Evolutionary conservation across 2,888 invertebrate species (phyloP), one percentile per base, ranked within the genome.

Genomic region (Phengaris alcon): DNA sequence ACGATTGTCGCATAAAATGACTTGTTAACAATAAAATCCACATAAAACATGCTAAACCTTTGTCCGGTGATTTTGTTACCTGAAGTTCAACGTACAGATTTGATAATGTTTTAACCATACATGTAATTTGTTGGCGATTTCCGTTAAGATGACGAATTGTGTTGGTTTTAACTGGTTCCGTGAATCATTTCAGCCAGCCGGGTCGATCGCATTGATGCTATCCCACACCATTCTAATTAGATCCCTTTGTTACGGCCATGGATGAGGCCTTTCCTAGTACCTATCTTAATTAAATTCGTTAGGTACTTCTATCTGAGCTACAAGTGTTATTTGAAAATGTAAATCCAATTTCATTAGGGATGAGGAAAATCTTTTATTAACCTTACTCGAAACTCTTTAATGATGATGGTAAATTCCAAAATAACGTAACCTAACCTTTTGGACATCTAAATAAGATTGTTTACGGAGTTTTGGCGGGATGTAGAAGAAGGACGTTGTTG

Each of bases 91-190:
- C 64, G 64, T 64, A 64, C 64, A 64, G 64, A 35, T 64, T 64
- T 64, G 64, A 64, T 12, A 64, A 44, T 64, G 35, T 64, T 22
- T 64, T 64, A 64, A 64, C 64, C 64, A 64, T 44, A 64, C 64
- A 64, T 35, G 64, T 64, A 35, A 64, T 64, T 64, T 44, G 35
- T 13, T 64, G 35, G 44, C 64, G 13, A 64, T 64, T 35, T 64
- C 13, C 35, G 64, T 64, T 64, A 44, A 5, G 35, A 64, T 64
- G 64, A 64, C 64, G 64, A 64, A 64, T 12, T 64, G 64, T 64
- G 64, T 64, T 64, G 70, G 70, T 70, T 52, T 22, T 52, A 51
- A 70, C 70, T 22, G 70, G 70, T 70, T 70, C 4, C 9, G 51
- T 70, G 70, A 70, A 59, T 59, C 59, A 59, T 12, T 46, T 64